Evolutionary conservation across 2,797 vertebrate genomes (phyloP), one percentile per base, ranked within the genome.

Genomic region (Pempheris klunzingeri): DNA sequence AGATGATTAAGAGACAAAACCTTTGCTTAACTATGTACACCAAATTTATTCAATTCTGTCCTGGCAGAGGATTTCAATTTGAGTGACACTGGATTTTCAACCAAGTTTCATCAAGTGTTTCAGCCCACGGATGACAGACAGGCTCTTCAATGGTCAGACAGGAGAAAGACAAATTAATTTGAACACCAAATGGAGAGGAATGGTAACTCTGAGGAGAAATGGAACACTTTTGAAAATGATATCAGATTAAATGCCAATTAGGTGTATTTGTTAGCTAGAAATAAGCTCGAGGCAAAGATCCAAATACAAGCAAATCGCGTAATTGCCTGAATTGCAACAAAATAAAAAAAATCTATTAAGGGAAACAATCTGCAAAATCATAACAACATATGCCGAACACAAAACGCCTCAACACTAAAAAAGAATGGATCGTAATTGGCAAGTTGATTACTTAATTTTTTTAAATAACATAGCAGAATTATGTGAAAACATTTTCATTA

Each of bases 1-100:
- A 63, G 46, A 67, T 69, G 77, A 82, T 81, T 62, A 52, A 15
- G 12, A 30, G 41, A 62, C 54, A 73, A 82, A 83, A 68, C 13
- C 34, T 62, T 62, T 68, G 59, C 72, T 46, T 52, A 41, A 22
- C 52, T 41, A n/a, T 57, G 15, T 14, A 28, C 12, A 71, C 32
- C 46, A 54, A 74, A 77, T 74, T 17, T 26, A 61, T 70, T 62
- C 3, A 12, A 22, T 32, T 10, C 28, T 55, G 22, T 60, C 14
- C 38, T 61, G 66, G 69, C 17, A 47, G 30, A 46, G 14, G n/a
- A 34, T 50, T 71, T 3, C 0, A 59, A 18, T 62, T 0, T 28
- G 5, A 41, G 43, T 22, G 28, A 15, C 14, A 67, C 50, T 18
- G 22, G 15, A 38, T 65, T 74, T 71, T 11, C 18, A 72, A 36